These are phyloP conservation scores for Amazona vittata DNA, from an alignment of 2,113 vertebrate genomes.

Conservation along the genomic window DNA sequence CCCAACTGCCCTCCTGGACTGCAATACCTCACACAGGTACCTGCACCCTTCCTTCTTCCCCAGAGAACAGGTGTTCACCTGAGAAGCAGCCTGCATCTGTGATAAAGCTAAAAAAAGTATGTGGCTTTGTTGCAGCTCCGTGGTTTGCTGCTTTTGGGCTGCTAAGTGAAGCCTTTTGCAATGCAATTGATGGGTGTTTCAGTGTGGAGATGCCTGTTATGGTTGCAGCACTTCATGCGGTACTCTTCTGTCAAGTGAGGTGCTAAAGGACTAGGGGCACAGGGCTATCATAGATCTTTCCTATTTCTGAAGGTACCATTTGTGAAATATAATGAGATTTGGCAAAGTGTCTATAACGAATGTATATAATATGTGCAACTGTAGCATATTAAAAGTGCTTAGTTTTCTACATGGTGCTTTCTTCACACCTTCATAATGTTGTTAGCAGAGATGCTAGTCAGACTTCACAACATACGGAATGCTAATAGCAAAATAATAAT, in stretches of 20 bases:
- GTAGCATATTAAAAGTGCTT: not conserved
- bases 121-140: not conserved
- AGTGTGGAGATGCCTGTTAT: not conserved
- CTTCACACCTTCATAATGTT: not conserved
- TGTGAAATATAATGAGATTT: not conserved
- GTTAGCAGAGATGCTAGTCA: not conserved
- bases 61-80: not conserved
- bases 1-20: slow-evolving; percentile 75
- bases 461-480: not conserved
- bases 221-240: not conserved
- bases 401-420: not conserved
- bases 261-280: not conserved
- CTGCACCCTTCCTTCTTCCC: not conserved
- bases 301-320: not conserved
- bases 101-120: not conserved
- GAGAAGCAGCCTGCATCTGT: not conserved
- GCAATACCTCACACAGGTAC: slow-evolving; percentile 79
- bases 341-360: not conserved
- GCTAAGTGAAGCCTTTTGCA: not conserved
- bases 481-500: not conserved
- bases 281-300: not conserved
- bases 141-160: not conserved
- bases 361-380: not conserved
- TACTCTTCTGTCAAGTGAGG: not conserved
- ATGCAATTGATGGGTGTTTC: not conserved